Conservation (phyloP, 1,140 invertebrate genomes). For the Drosophila parabipectinata region DNA sequence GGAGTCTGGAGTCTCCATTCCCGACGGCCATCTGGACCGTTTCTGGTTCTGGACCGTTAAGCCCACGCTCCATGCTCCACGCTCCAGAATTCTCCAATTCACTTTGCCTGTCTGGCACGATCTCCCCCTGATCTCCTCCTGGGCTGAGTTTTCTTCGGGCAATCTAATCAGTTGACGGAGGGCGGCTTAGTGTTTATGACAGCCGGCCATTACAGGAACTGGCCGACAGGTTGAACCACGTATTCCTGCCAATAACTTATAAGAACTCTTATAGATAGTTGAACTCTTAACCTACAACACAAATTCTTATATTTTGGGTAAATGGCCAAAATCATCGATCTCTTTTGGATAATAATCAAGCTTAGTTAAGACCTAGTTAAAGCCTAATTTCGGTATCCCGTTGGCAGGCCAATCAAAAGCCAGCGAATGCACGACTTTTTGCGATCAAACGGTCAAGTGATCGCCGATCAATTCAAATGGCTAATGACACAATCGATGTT, state of each 20-base stretch:
- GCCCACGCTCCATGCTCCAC: slow-evolving; percentile 52
- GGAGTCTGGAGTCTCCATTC: not conserved
- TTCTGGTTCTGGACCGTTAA: slow-evolving; percentile 43
- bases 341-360: slow-evolving; percentile 17
- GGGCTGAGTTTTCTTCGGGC: slow-evolving; percentile 18
- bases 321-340: not conserved
- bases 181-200: slow-evolving; percentile 41
- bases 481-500: slow-evolving; percentile 52
- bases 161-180: slow-evolving; percentile 26
- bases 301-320: not conserved
- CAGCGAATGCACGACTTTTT: slow-evolving; percentile 42
- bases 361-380: slow-evolving; percentile 1
- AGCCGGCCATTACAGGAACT: slow-evolving; percentile 27
- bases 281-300: slow-evolving; percentile 26
- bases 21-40: slow-evolving; percentile 10
- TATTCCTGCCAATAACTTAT: not conserved
- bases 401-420: slow-evolving; percentile 18
- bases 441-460: slow-evolving; percentile 5
- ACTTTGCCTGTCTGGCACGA: slow-evolving; percentile 30
- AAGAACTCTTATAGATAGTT: slow-evolving; percentile 1
- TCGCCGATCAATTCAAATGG: slow-evolving; percentile 18
- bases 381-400: slow-evolving; percentile 24
- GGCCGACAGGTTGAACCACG: slow-evolving; percentile 35
- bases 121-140: slow-evolving; percentile 8
- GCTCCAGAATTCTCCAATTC: slow-evolving; percentile 23